Base-by-base conservation (phyloP, 2,113 vertebrate species). In the Menidia beryllina region DNA sequence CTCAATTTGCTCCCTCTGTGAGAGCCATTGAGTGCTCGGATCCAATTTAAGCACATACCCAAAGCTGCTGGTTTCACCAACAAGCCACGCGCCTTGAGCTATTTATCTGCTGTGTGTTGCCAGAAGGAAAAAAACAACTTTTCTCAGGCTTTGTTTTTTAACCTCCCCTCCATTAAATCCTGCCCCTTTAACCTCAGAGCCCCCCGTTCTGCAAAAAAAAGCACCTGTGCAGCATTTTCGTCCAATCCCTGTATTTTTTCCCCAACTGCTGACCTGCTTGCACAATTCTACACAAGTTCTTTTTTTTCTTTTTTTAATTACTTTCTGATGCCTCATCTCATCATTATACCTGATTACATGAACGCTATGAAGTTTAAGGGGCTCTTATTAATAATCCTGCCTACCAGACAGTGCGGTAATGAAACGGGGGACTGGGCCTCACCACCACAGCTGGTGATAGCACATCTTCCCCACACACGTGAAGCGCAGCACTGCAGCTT, bases 1-100 rank as follows among this genome's bases (percentile, higher is more conserved):
- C 70, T 58, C 63, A 70, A 58, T 85, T 61, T 67, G 71, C 76
- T 83, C 77, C 76, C 52, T 45, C 10, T 82, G 61, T 72, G 60
- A 79, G 80, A 47, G 80, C 71, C 36, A 55, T 26, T 51, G 61
- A 58, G 66, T 45, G 60, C 61, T 67, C 70, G 50, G 52, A 56
- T 79, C 76, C 51, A 72, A 78, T 67, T 66, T 39, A 54, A 30
- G 65, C 7, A 3, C 54, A 54, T 60, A 57, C 76, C 79, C 68
- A 61, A n/a, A 77, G 79, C 60, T 27, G 61, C 30, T 34, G 30
- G 10, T 34, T 34, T 34, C 10, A 34, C 30, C 30, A 21, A 26
- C 4, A 19, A 59, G 59, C 50, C 26, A n/a, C 9, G 20, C 20
- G 67, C 52, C 60, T 51, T 0, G 13, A 63, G 64, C 61, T 82